Conservation (phyloP, 2,888 invertebrate genomes). For the Cantharis rufa region DNA sequence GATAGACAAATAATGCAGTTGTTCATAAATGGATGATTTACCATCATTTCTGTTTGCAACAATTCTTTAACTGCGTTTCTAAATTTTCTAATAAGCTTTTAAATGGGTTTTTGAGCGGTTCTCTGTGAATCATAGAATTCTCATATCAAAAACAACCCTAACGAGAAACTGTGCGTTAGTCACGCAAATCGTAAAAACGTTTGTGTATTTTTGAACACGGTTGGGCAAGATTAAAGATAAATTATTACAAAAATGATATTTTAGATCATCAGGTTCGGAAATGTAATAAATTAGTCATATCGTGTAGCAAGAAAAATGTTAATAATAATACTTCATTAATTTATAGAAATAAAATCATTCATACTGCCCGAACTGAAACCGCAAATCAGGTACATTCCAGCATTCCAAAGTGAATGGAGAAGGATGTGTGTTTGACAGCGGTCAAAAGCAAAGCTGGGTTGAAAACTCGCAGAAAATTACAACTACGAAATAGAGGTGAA, state of each 20-base stretch:
- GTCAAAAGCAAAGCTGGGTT: constrained; percentile 9
- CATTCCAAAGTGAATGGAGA: constrained; percentile 26
- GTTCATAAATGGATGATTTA: no score
- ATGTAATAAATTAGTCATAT: not conserved
- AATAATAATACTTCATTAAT: constrained; percentile 5
- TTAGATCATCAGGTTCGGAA: not conserved
- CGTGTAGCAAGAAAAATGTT: not conserved
- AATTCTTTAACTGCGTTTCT: no score
- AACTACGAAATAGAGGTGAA: not conserved
- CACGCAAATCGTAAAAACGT: not conserved
- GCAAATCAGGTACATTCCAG: constrained; percentile 30
- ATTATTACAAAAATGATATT: not conserved
- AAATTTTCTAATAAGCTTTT: not conserved
- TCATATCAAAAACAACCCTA: not conserved
- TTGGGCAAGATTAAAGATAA: not conserved
- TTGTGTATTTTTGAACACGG: not conserved
- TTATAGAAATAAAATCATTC: constrained; percentile 11
- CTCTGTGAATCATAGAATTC: not conserved
- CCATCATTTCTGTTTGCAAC: no score
- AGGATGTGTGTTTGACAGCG: constrained; percentile 27
- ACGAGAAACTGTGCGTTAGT: not conserved
- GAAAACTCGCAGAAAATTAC: constrained; percentile 9
- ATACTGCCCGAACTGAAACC: constrained; percentile 14
- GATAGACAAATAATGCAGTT: no score
- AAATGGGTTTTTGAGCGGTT: not conserved